phyloP scores from a whole-genome alignment of 1,140 invertebrate genomes.

The Sycobia sp. region DNA sequence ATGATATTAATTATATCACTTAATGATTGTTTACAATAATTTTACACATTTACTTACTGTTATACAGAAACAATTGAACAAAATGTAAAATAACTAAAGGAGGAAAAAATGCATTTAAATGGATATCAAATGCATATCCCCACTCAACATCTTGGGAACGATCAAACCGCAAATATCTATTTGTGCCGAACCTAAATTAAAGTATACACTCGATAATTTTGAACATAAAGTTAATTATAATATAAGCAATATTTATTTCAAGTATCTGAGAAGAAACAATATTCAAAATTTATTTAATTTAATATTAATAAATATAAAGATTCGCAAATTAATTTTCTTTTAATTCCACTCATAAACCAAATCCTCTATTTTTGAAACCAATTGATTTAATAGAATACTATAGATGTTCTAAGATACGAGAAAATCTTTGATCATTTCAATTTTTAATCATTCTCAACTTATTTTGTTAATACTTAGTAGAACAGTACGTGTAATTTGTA shows the following conservation, averaged over 20 bases:
- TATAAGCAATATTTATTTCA: not conserved
- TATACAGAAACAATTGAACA: constrained; percentile 87
- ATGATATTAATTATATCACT: constrained; percentile 10
- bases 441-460: too few relatives aligned
- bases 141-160: constrained; percentile 87
- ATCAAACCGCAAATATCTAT: constrained; percentile 84
- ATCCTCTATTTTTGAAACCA: too few relatives aligned
- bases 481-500: too few relatives aligned
- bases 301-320: constrained; percentile 12
- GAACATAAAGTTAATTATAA: not conserved
- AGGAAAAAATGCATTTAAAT: constrained; percentile 98
- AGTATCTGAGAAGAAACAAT: not conserved
- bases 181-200: constrained; percentile 84
- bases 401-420: too few relatives aligned
- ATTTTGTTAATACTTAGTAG: constrained; percentile 41
- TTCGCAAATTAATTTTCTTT: too few relatives aligned
- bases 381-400: too few relatives aligned
- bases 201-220: constrained; percentile 37
- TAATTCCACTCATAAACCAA: too few relatives aligned
- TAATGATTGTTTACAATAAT: constrained; percentile 13
- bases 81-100: constrained; percentile 92
- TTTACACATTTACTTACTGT: constrained; percentile 70
- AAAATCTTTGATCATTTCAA: constrained; percentile 8
- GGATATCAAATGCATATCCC: constrained; percentile 98
- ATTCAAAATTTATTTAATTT: constrained; percentile 17